Evolutionary conservation across 2,888 invertebrate species (phyloP).

Genomic region (Zeuzera pyrina): DNA sequence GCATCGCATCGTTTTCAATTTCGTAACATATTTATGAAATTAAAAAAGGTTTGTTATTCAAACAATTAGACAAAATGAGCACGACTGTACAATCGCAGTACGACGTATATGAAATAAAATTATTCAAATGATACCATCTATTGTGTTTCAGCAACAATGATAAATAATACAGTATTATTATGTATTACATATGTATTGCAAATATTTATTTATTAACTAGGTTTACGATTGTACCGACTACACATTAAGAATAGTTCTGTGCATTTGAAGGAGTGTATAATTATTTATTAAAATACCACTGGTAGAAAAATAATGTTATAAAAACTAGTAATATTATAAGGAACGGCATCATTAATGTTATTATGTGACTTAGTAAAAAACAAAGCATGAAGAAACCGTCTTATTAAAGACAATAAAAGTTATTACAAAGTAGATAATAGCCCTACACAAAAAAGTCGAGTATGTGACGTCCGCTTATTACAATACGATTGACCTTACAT

Average conservation of each 20-base stretch:
- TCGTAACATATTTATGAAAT: too few species aligned
- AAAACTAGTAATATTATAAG: too few species aligned
- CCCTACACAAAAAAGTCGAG: slow-evolving; percentile 1
- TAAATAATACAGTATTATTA: slow-evolving; percentile 65
- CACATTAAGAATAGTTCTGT: slow-evolving; percentile 20
- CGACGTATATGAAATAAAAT: slow-evolving; percentile 61
- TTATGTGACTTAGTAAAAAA: too few species aligned
- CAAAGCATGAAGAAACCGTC: slow-evolving; percentile 1
- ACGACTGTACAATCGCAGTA: neutral
- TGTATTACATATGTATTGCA: slow-evolving; percentile 57
- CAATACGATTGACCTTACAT: too few species aligned
- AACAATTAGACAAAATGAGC: too few species aligned
- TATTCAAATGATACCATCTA: slow-evolving; percentile 70
- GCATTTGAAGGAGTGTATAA: too few species aligned
- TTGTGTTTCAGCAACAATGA: slow-evolving; percentile 67
- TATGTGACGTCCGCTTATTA: too few species aligned
- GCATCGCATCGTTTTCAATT: too few species aligned
- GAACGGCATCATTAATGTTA: too few species aligned
- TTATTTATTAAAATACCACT: too few species aligned
- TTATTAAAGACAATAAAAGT: slow-evolving; percentile 2
- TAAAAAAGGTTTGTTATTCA: too few species aligned
- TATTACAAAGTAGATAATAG: neutral
- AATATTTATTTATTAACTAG: slow-evolving; percentile 59
- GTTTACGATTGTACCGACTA: slow-evolving; percentile 32
- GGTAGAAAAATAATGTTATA: too few species aligned